Conservation (phyloP, 2,113 vertebrate genomes). For the Tamias sibiricus region DNA sequence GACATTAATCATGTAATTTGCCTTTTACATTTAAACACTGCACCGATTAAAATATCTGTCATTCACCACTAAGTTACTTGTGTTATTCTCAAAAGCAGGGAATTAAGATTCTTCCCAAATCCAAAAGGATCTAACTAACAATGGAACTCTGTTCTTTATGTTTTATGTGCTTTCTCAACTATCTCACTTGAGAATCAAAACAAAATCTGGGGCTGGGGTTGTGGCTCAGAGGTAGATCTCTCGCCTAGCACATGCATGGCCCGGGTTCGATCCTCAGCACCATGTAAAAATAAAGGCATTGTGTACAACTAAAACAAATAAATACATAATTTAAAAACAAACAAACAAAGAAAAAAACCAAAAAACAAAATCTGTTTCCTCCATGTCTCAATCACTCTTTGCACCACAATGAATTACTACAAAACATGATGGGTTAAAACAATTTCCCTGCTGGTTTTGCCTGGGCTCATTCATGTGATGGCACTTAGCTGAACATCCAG, state of each 20-base stretch:
- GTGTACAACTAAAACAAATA: too few relatives aligned
- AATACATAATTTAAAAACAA: too few relatives aligned
- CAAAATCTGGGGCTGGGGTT: too few relatives aligned
- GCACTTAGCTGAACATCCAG: neutral
- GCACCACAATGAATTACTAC: neutral
- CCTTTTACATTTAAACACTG: neutral
- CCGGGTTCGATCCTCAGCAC: too few relatives aligned
- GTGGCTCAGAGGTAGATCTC: too few relatives aligned
- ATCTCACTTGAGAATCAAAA: neutral
- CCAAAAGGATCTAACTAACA: neutral
- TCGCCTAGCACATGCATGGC: too few relatives aligned
- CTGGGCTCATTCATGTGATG: neutral
- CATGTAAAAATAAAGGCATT: too few relatives aligned
- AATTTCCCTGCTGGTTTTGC: neutral
- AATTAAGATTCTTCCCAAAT: neutral
- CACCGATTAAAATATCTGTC: neutral
- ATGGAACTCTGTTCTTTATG: neutral
- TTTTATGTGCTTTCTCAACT: neutral
- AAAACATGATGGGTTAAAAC: neutral
- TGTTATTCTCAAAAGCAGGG: neutral
- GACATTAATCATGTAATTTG: neutral
- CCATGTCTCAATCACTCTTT: neutral
- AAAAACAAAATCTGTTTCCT: neutral
- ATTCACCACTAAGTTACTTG: slow-evolving; percentile 1
- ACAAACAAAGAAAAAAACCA: too few relatives aligned